A percentile compares a stretch with the other conserved stretches of the same genome.
These are phyloP conservation scores for Scomberomorus guttatus DNA, from an alignment of 2,797 vertebrate species.

Conservation along the genomic window DNA sequence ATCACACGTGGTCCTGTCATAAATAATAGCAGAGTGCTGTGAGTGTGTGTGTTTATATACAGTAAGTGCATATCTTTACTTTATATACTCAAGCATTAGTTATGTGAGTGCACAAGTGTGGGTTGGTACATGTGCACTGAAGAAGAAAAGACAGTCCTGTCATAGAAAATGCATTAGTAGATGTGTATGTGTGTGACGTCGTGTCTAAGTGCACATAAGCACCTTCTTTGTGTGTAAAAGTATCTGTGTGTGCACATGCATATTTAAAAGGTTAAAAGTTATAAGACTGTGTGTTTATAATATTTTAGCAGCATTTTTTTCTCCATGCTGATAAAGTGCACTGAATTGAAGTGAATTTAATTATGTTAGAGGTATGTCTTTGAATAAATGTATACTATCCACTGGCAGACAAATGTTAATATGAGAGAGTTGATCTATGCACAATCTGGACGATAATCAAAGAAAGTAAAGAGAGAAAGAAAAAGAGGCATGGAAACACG, in stretches of 20 bases:
- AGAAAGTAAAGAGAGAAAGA: neutral
- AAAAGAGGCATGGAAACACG: constrained; percentile 11
- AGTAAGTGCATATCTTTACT: neutral
- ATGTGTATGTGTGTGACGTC: neutral
- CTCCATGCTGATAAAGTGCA: neutral
- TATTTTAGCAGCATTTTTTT: neutral
- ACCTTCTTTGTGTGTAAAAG: neutral
- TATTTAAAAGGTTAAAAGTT: neutral
- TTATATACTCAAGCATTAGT: too few species aligned
- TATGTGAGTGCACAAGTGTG: neutral
- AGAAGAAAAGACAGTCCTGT: neutral
- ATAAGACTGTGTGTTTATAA: neutral
- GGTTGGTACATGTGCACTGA: neutral
- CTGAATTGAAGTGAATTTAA: neutral
- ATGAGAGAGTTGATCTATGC: constrained; percentile 18
- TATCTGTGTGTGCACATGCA: neutral
- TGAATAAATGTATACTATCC: neutral
- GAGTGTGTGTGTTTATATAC: neutral
- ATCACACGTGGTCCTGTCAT: constrained; percentile 40
- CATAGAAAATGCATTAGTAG: constrained; percentile 7
- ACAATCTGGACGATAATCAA: neutral
- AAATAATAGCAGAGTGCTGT: constrained; percentile 37
- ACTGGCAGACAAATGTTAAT: constrained; percentile 34
- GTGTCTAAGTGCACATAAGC: neutral
- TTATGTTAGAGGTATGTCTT: neutral